Conservation (phyloP, 2,888 invertebrate genomes). For the Paralinhomoeus sp. region DNA sequence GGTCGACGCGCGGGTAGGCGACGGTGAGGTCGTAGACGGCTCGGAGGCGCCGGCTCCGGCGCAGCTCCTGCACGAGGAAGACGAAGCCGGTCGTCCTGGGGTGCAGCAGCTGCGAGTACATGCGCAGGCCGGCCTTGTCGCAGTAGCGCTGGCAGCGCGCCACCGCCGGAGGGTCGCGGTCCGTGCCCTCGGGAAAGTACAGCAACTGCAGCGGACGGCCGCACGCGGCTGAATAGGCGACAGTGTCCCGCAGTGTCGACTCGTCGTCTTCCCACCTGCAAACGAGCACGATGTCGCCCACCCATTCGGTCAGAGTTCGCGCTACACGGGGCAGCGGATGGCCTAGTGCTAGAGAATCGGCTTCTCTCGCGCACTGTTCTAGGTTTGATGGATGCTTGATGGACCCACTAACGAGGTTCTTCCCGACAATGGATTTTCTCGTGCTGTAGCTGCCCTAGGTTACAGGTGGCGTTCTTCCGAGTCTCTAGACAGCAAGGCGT, state of each 20-base stretch:
- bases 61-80: slow-evolving; percentile 33
- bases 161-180: slow-evolving; percentile 46
- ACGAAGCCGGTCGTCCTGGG: slow-evolving; percentile 56
- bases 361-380: no score
- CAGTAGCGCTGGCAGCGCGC: slow-evolving; percentile 49
- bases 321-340: no score
- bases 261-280: slow-evolving; percentile 58
- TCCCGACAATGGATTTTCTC: no score
- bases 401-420: no score
- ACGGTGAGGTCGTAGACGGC: slow-evolving; percentile 65
- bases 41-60: slow-evolving; percentile 38
- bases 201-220: slow-evolving; percentile 42
- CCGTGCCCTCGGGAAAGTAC: slow-evolving; percentile 66
- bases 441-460: no score
- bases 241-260: slow-evolving; percentile 40
- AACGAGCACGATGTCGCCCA: no score
- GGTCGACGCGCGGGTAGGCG: slow-evolving; percentile 40
- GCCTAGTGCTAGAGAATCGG: no score
- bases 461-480: no score
- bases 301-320: no score
- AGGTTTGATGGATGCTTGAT: no score
- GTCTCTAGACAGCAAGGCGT: no score
- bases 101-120: slow-evolving; percentile 53
- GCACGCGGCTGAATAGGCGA: slow-evolving; percentile 48
- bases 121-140: slow-evolving; percentile 32